phyloP scores from a whole-genome alignment of 2,888 invertebrate genomes.

The Smittia sp. region DNA sequence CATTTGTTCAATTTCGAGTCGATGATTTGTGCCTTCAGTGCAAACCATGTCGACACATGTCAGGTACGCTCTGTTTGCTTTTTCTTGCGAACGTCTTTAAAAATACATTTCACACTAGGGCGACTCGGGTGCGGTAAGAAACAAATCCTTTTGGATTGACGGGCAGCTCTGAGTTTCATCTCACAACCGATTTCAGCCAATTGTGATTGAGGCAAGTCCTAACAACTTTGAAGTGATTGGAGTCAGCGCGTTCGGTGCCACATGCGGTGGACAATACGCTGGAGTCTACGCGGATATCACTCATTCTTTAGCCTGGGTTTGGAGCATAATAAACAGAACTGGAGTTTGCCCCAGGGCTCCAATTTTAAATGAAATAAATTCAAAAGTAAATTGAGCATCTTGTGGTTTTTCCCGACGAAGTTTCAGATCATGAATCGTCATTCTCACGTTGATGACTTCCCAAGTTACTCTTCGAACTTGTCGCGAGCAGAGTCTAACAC shows the following conservation, averaged over 20 bases:
- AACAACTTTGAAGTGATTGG: slow-evolving; percentile 30
- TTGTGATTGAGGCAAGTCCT: background rate
- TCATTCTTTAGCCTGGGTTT: slow-evolving; percentile 38
- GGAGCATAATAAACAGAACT: background rate
- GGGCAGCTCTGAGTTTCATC: background rate
- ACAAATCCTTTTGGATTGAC: background rate
- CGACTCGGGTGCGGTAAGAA: background rate
- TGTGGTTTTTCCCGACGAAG: too few relatives aligned
- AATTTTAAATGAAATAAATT: too few relatives aligned
- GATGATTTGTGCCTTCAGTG: slow-evolving; percentile 20
- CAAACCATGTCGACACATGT: slow-evolving; percentile 6
- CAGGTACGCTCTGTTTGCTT: slow-evolving; percentile 3
- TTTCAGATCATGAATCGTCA: too few relatives aligned
- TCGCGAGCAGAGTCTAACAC: too few relatives aligned
- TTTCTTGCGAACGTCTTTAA: background rate
- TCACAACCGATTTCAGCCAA: background rate
- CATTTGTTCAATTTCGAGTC: background rate
- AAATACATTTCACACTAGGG: too few relatives aligned
- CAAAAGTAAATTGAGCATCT: too few relatives aligned
- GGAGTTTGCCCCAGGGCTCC: slow-evolving; percentile 16
- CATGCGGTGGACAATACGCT: slow-evolving; percentile 38
- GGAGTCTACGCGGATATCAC: slow-evolving; percentile 41
- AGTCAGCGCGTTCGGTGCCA: slow-evolving; percentile 42
- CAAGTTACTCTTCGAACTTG: too few relatives aligned
- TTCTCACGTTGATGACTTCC: too few relatives aligned